A percentile compares a stretch with the other conserved stretches of the same genome.
phyloP scores from a whole-genome alignment of 2,888 invertebrate genomes.

The Drosophila meridionalis region DNA sequence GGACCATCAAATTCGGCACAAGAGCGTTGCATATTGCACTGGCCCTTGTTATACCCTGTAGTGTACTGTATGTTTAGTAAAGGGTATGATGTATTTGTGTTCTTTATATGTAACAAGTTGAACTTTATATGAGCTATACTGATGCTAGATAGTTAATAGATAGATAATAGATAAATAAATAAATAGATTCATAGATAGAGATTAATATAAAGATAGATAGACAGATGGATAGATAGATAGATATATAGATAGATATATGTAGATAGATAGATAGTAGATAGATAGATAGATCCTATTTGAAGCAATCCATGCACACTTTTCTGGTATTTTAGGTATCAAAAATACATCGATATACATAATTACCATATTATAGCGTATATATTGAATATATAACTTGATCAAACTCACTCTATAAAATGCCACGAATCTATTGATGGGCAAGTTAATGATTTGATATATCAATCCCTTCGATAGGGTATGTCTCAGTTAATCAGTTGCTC shows the following conservation, averaged over 20 bases:
- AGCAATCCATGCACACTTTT: no score
- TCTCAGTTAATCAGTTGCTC: neutral
- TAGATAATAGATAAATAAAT: no score
- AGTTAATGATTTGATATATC: neutral
- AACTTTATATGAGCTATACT: no score
- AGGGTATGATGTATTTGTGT: neutral
- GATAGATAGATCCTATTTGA: neutral
- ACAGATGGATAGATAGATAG: neutral
- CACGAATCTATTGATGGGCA: neutral
- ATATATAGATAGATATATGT: neutral
- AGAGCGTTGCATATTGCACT: constrained; percentile 57
- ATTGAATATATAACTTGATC: neutral
- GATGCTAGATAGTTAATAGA: no score
- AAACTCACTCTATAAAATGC: neutral
- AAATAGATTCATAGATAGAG: no score
- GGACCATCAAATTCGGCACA: neutral
- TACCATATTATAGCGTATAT: neutral
- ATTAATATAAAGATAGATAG: no score
- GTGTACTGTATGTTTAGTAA: neutral
- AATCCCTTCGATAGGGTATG: constrained; percentile 16
- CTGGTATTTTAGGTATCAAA: no score
- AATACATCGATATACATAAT: neutral
- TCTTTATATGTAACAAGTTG: no score
- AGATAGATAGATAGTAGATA: neutral
- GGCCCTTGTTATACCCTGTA: constrained; percentile 25